phyloP scores from a whole-genome alignment of 2,113 vertebrate genomes.

The Tyrannus savana region DNA sequence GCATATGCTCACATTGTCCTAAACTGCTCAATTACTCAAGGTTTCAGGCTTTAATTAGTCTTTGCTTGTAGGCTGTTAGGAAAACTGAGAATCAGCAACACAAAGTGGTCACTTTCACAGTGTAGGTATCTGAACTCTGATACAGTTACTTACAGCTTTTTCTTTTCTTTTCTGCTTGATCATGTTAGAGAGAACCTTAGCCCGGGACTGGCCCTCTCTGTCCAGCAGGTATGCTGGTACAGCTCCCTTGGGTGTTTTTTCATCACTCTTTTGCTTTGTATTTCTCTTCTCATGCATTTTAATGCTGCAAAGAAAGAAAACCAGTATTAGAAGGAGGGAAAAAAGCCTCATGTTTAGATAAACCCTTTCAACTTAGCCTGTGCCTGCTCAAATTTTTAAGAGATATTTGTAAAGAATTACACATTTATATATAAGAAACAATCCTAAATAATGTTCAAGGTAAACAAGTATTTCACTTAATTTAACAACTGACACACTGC shows the following conservation, averaged over 20 bases:
- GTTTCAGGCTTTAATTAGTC: neutral
- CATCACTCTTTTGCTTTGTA: slow-evolving; percentile 92
- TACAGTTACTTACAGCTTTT: slow-evolving; percentile 89
- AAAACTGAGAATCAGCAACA: neutral
- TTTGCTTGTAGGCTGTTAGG: neutral
- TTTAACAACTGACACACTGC: neutral
- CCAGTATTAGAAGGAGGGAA: neutral
- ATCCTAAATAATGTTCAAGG: neutral
- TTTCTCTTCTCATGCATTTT: slow-evolving; percentile 98
- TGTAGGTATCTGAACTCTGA: neutral
- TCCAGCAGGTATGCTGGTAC: slow-evolving; percentile 94
- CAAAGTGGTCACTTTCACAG: neutral
- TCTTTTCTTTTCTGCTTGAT: slow-evolving; percentile 99
- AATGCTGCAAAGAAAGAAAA: slow-evolving; percentile 77
- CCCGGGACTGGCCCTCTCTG: slow-evolving; percentile 92
- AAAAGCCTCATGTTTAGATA: neutral
- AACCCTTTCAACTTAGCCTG: neutral
- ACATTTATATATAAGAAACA: neutral
- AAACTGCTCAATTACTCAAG: neutral
- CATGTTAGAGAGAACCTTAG: slow-evolving; percentile 98
- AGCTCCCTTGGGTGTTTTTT: slow-evolving; percentile 94
- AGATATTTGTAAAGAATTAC: neutral
- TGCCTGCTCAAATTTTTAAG: neutral
- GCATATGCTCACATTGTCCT: neutral
- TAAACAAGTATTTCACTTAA: neutral